Evolutionary conservation across 2,888 invertebrate genomes (phyloP), one percentile per base, ranked within the genome.

Genomic region (Andrena chrysosceles): DNA sequence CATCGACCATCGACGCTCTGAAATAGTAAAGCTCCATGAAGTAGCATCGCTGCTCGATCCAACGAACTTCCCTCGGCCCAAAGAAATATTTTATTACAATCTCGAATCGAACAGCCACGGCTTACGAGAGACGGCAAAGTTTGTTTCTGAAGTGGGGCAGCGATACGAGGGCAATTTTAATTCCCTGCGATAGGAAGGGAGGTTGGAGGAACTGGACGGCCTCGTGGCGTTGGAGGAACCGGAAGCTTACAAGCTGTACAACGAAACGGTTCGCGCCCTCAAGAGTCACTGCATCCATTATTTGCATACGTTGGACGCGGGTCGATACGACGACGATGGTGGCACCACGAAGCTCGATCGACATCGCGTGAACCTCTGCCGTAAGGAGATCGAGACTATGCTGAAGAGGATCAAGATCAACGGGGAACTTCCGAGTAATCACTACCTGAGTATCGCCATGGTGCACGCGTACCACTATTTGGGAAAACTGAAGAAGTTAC

Each of bases 381-480:
- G 89, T 10, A 80, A 87, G 48, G 89, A 87, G 64, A 88, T 93
- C 29, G 90, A 92, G 69, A 85, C 85, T 31, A 85, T 93, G 29
- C 80, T 94, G 54, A 89, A 85, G 77, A 90, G 88, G 69, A 89
- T 93, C 33, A 90, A 91, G 85, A 89, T 89, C 70, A 93, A 92
- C 67, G 93, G 93, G 16, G 83, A 85, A 56, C 89, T 93, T 13
- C 85, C 87, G 3, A 91, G 91, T 59, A 93, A 93, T 76, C 85
- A 90, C 76, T 91, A 91, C 63, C 84, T 92, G 7, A 91, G 86
- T 48, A 93, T 94, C 56, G 94, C 93, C 2, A 91, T 93, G 91
- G 69, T 87, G 13, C 93, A 93, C 68, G 93, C 91, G 10, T 91
- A 94, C 73, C 93, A 94, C 69, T 95, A 95, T 88, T 90, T 95